These are phyloP conservation scores for Sarcophaga carnaria DNA, from an alignment of 2,888 invertebrate species.

Conservation along the genomic window DNA sequence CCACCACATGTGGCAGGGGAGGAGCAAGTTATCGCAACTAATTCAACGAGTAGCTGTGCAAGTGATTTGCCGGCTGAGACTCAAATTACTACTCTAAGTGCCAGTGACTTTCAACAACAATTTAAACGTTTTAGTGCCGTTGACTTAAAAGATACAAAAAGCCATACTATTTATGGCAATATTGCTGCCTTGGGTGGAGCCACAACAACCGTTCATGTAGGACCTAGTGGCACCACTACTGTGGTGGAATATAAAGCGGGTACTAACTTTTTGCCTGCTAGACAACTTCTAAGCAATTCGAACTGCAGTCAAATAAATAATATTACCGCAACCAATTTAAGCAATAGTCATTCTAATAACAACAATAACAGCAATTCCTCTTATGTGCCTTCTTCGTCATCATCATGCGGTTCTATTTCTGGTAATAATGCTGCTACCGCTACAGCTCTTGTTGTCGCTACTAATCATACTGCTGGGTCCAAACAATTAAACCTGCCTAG, in stretches of 20 bases:
- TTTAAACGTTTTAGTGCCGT: constrained; percentile 71
- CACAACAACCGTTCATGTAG: constrained; percentile 80
- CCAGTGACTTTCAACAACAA: constrained; percentile 73
- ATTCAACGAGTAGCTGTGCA: constrained; percentile 48
- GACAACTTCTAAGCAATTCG: constrained; percentile 62
- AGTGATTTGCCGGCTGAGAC: constrained; percentile 69
- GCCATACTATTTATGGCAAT: constrained; percentile 69
- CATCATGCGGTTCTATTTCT: constrained; percentile 52
- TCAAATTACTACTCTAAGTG: constrained; percentile 72
- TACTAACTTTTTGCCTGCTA: constrained; percentile 72
- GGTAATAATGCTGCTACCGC: constrained; percentile 56
- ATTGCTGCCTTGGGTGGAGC: constrained; percentile 77
- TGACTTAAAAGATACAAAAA: constrained; percentile 61
- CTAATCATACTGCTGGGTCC: constrained; percentile 57
- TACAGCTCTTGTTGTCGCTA: constrained; percentile 52
- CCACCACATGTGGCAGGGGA: constrained; percentile 71
- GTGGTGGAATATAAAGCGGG: constrained; percentile 81
- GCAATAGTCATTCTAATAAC: constrained; percentile 71
- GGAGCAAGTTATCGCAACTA: constrained; percentile 70
- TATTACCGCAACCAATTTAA: constrained; percentile 66
- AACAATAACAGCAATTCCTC: constrained; percentile 69
- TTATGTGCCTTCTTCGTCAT: constrained; percentile 75
- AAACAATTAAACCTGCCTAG: constrained; percentile 70
- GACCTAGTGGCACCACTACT: constrained; percentile 81
- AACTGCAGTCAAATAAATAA: constrained; percentile 53